Evolutionary conservation across 2,888 invertebrate genomes (phyloP).

Genomic region (Drosophila anceps): DNA sequence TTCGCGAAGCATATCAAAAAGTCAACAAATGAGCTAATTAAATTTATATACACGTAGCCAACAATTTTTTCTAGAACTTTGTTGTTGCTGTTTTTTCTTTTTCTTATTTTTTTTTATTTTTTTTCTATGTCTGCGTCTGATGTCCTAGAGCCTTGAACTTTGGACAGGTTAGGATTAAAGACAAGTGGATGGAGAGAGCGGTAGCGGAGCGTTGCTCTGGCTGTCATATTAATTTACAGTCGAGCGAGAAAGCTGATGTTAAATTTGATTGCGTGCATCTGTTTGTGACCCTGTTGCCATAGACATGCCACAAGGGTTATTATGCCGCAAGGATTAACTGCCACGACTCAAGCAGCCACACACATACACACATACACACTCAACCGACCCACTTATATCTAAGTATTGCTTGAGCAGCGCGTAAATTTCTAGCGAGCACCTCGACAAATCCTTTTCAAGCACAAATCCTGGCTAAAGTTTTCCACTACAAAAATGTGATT

Average conservation of each 20-base stretch:
- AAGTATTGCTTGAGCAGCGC: slow-evolving; percentile 41
- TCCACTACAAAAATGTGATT: slow-evolving; percentile 50
- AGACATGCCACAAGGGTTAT: slow-evolving; percentile 53
- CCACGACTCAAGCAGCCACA: slow-evolving; percentile 24
- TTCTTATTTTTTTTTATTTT: background rate
- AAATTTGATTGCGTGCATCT: slow-evolving; percentile 29
- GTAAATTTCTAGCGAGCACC: slow-evolving; percentile 48
- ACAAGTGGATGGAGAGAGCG: background rate
- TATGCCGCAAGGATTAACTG: slow-evolving; percentile 17
- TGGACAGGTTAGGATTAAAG: slow-evolving; percentile 20
- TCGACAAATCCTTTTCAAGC: slow-evolving; percentile 25
- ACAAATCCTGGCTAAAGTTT: slow-evolving; percentile 28
- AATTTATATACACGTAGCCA: slow-evolving; percentile 32
- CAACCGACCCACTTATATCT: background rate
- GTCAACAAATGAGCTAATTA: slow-evolving; percentile 51
- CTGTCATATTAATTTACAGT: slow-evolving; percentile 56
- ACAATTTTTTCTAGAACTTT: slow-evolving; percentile 16
- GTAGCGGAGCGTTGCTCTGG: background rate
- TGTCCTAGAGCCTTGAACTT: slow-evolving; percentile 46
- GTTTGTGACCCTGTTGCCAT: slow-evolving; percentile 50
- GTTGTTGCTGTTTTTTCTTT: background rate
- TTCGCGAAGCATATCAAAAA: slow-evolving; percentile 7
- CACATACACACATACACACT: background rate
- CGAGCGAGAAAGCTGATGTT: slow-evolving; percentile 11
- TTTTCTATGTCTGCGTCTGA: slow-evolving; percentile 32